phyloP scores from a whole-genome alignment of 2,113 vertebrate species.

The Empidonax traillii region DNA sequence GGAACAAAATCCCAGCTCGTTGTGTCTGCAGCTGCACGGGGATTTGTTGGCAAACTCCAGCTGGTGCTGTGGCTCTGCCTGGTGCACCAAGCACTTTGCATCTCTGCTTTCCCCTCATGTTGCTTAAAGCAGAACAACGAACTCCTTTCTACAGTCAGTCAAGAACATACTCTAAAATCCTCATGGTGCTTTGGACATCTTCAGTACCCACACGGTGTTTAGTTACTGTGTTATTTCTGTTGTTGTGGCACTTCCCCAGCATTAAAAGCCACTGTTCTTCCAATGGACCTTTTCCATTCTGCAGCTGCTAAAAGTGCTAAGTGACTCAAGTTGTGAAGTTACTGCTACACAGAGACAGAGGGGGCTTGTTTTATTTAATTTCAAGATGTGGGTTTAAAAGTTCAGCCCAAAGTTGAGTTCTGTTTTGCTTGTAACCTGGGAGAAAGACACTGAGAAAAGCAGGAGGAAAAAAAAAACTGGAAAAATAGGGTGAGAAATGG shows the following conservation, averaged over 20 bases:
- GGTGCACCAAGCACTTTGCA: background rate
- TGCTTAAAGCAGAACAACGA: background rate
- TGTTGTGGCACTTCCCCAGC: background rate
- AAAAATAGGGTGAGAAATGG: conserved; percentile 55
- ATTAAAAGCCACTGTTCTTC: background rate
- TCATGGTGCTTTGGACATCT: background rate
- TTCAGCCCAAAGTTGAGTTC: background rate
- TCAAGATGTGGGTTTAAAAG: conserved; percentile 55
- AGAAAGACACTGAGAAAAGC: conserved; percentile 9
- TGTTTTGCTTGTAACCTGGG: background rate
- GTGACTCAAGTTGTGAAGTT: conserved; percentile 10
- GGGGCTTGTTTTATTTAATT: conserved; percentile 17
- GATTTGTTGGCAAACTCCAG: background rate
- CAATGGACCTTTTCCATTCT: background rate
- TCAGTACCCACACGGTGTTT: background rate
- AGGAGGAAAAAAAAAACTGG: background rate
- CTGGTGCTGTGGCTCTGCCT: background rate
- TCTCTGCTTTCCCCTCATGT: background rate
- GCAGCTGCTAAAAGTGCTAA: conserved; percentile 24
- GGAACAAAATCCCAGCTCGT: accelerated
- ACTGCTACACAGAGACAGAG: background rate
- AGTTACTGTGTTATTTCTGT: background rate
- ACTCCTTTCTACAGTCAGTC: background rate
- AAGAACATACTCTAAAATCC: background rate
- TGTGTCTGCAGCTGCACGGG: accelerated